Percentiles rank a stretch among this genome's conserved stretches.
phyloP scores from a whole-genome alignment of 2,113 vertebrate genomes.

The Alexandromys fortis region DNA sequence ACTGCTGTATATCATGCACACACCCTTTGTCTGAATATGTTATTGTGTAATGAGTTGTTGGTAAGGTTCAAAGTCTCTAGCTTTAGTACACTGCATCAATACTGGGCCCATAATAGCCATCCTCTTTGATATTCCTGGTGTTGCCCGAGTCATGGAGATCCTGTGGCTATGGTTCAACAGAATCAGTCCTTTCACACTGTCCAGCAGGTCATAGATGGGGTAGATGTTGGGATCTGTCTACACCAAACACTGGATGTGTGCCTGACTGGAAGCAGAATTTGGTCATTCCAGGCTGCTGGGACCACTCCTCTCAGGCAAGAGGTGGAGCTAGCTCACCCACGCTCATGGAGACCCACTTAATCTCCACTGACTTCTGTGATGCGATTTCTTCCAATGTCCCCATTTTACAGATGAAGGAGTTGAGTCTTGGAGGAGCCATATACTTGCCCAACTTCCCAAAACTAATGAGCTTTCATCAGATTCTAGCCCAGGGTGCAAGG shows the following conservation, averaged over 20 bases:
- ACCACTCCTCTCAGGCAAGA: not conserved
- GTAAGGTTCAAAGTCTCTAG: not conserved
- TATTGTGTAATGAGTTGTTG: not conserved
- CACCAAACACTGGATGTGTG: not conserved
- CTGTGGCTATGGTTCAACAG: not conserved
- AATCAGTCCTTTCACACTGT: not conserved
- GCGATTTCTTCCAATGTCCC: not conserved
- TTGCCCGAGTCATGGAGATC: not conserved
- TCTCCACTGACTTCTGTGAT: not conserved
- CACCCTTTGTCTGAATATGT: not conserved
- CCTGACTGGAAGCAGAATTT: not conserved
- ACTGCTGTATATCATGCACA: not conserved
- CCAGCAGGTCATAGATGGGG: not conserved
- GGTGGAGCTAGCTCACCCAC: no score
- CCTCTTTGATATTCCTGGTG: not conserved
- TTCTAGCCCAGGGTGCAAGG: not conserved
- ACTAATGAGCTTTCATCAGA: not conserved
- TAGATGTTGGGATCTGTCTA: not conserved
- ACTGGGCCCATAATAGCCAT: fast-evolving
- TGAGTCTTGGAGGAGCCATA: not conserved
- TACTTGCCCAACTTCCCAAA: not conserved
- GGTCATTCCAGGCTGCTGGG: not conserved
- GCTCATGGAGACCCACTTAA: not conserved
- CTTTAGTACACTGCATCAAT: not conserved
- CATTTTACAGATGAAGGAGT: not conserved